Conservation (phyloP, 2,113 vertebrate genomes). For the Chauna torquata region DNA sequence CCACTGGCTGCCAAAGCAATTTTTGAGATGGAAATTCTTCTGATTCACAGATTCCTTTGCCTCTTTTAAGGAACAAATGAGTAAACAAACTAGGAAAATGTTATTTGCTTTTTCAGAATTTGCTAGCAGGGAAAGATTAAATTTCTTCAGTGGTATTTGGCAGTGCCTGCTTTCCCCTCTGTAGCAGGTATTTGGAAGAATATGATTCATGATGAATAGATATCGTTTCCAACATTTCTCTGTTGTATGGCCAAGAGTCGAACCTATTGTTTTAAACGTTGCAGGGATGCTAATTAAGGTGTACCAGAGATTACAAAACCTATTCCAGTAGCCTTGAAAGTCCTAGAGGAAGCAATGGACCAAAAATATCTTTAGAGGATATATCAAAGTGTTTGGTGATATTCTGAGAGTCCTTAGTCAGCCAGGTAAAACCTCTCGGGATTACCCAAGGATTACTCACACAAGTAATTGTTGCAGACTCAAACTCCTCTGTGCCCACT, state of each 20-base stretch:
- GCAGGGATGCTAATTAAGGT: slow-evolving; percentile 38
- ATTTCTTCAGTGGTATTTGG: slow-evolving; percentile 79
- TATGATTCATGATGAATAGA: slow-evolving; percentile 38
- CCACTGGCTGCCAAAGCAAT: slow-evolving; percentile 48
- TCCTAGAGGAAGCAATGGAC: neutral
- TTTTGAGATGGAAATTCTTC: slow-evolving; percentile 54
- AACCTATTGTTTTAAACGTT: slow-evolving; percentile 48
- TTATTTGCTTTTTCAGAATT: slow-evolving; percentile 74
- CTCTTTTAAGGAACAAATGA: slow-evolving; percentile 43
- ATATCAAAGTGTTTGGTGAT: neutral
- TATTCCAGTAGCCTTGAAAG: neutral
- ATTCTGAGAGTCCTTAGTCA: neutral
- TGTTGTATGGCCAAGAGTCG: slow-evolving; percentile 41
- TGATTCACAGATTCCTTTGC: slow-evolving; percentile 43
- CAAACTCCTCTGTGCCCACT: slow-evolving; percentile 4
- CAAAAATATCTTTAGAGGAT: slow-evolving; percentile 9
- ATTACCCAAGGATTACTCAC: slow-evolving; percentile 46
- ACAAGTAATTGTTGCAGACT: neutral
- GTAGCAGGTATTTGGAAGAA: slow-evolving; percentile 82
- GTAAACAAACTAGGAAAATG: slow-evolving; percentile 47
- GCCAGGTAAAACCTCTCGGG: neutral
- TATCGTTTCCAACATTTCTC: slow-evolving; percentile 44
- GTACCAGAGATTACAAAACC: neutral
- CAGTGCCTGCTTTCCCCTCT: slow-evolving; percentile 80
- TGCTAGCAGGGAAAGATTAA: slow-evolving; percentile 78